phyloP scores from a whole-genome alignment of 2,113 vertebrate genomes.

The Arvicanthis niloticus region DNA sequence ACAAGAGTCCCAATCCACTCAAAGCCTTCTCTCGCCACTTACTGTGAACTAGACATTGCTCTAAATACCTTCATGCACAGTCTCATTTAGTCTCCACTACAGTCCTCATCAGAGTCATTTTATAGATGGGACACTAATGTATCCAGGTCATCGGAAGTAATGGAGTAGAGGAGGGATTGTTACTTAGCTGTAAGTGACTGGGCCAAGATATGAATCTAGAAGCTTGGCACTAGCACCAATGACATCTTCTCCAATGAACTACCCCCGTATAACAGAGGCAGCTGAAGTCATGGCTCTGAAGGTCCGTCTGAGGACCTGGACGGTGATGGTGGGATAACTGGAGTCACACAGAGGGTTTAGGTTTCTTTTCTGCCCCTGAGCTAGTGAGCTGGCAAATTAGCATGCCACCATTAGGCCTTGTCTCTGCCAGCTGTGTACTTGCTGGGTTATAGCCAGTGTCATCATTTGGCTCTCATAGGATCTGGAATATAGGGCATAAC shows the following conservation, averaged over 20 bases:
- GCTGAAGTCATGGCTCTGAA: background rate
- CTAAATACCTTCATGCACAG: background rate
- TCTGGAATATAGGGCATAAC: background rate
- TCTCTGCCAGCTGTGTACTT: background rate
- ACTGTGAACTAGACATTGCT: background rate
- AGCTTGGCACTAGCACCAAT: background rate
- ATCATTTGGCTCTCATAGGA: background rate
- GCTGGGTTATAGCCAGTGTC: constrained; percentile 29
- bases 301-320: background rate
- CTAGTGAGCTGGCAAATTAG: background rate
- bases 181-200: background rate
- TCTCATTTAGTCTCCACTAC: background rate
- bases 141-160: background rate
- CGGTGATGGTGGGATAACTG: background rate
- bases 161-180: background rate
- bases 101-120: background rate
- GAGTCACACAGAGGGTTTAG: rapidly evolving
- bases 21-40: background rate
- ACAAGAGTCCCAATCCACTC: background rate
- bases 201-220: background rate
- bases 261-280: rapidly evolving
- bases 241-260: background rate
- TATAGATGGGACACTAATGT: background rate
- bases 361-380: background rate
- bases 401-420: background rate